Percentiles rank a stretch among this genome's conserved stretches.
Conservation (phyloP, 2,797 vertebrate genomes). For the Morelia viridis region DNA sequence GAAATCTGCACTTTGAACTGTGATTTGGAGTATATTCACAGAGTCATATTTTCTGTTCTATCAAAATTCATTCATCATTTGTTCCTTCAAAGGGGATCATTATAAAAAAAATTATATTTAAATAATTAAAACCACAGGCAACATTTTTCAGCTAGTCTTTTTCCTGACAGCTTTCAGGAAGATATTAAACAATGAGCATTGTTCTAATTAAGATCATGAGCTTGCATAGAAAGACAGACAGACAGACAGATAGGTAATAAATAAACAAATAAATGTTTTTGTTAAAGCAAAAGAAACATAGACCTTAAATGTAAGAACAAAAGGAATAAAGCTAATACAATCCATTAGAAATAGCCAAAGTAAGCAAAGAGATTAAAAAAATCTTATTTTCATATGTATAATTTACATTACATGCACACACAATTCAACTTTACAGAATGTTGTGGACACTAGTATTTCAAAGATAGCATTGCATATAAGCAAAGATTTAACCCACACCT, state of each 20-base stretch:
- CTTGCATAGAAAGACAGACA: too few relatives aligned
- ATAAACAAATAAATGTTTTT: too few relatives aligned
- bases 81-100: background rate
- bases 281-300: background rate
- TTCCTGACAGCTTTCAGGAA: too few relatives aligned
- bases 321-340: background rate
- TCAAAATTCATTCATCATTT: background rate
- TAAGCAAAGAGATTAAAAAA: background rate
- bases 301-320: slow-evolving; percentile 29
- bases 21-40: too few relatives aligned
- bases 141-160: background rate
- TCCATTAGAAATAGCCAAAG: background rate
- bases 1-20: too few relatives aligned
- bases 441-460: background rate
- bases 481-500: background rate
- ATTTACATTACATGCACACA: background rate
- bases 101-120: background rate
- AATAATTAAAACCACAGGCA: background rate
- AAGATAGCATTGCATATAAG: background rate
- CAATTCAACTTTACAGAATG: background rate
- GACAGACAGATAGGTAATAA: too few relatives aligned
- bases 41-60: background rate
- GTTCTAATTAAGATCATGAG: too few relatives aligned
- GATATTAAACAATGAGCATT: too few relatives aligned
- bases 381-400: background rate